These are phyloP conservation scores for Alviniconcha marisindica DNA, from an alignment of 1,140 invertebrate genomes.

Conservation along the genomic window DNA sequence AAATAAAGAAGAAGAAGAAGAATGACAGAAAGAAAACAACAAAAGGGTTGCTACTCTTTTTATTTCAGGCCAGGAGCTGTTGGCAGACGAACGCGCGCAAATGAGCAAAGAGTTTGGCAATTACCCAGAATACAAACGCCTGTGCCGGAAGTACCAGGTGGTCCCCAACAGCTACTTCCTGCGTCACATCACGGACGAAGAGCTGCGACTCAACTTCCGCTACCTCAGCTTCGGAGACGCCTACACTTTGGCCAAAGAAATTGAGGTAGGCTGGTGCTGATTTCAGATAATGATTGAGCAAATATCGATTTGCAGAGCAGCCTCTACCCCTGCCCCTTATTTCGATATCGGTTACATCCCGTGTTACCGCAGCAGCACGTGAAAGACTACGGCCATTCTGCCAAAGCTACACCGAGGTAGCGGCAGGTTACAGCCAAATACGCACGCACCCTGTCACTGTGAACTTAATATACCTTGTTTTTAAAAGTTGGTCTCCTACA, in stretches of 20 bases:
- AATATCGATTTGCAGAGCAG: neutral
- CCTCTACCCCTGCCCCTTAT: neutral
- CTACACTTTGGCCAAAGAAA: constrained; percentile 42
- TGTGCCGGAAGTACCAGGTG: constrained; percentile 45
- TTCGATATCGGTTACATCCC: neutral
- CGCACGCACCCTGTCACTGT: too few species aligned
- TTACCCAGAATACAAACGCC: constrained; percentile 49
- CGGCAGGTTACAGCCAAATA: too few species aligned
- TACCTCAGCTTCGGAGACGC: constrained; percentile 48
- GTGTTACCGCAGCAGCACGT: too few species aligned
- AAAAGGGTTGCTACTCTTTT: neutral
- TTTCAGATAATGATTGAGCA: too few species aligned
- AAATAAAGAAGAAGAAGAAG: too few species aligned
- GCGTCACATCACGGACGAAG: constrained; percentile 46
- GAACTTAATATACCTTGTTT: too few species aligned
- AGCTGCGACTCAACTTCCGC: constrained; percentile 42
- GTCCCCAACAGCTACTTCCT: constrained; percentile 49
- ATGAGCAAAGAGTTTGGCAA: constrained; percentile 44
- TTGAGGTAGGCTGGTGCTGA: too few species aligned
- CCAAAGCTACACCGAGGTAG: too few species aligned
- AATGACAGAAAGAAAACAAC: neutral
- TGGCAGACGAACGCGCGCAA: constrained; percentile 48
- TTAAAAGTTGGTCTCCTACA: too few species aligned
- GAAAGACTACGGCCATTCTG: too few species aligned
- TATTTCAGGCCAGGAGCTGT: constrained; percentile 42